Evolutionary conservation across 1,140 invertebrate species (phyloP), one percentile per base, ranked within the genome.

Genomic region (Polypedilum vanderplanki): DNA sequence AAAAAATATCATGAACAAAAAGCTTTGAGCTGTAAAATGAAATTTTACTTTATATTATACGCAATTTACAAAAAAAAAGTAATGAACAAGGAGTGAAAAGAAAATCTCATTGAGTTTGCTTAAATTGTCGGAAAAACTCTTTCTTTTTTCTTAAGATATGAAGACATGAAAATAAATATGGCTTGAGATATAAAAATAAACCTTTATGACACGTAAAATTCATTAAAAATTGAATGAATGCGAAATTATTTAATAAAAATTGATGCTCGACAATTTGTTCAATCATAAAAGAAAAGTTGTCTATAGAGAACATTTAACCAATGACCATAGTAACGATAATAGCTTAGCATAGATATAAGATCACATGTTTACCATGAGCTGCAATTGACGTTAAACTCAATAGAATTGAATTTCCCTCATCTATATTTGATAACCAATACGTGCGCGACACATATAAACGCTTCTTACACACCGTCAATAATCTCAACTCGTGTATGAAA

Each of bases 121-220:
- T 33, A 33, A 33, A 33, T 33, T 33, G 24, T 3, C 24, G 24
- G 24, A 33, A 33, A 33, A 33, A 33, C 24, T 15, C 46, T 57
- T 57, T 57, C 46, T n/a, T 57, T 57, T 12, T 3, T 57, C 41
- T 57, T 57, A 57, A 12, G 4, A 12, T 15, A 15, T n/a, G 24
- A 33, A 33, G 24, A 33, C 24, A 33, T 33, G 2, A 33, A 33
- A 33, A 33, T 33, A 33, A 33, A 33, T 33, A 33, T 33, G 24
- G 24, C 24, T 33, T 33, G 5, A 33, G 24, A n/a, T n/a, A n/a
- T n/a, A n/a, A n/a, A n/a, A 0, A 57, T 57, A 57, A 57, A 57
- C 46, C n/a, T 57, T 57, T 57, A 57, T 57, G 46, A n/a, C 46
- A 57, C 46, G n/a, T 57, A n/a, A 57, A 57, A 57, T 57, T 57